These are phyloP conservation scores for Solenodon paradoxus DNA, from an alignment of 2,113 vertebrate genomes.

Conservation along the genomic window DNA sequence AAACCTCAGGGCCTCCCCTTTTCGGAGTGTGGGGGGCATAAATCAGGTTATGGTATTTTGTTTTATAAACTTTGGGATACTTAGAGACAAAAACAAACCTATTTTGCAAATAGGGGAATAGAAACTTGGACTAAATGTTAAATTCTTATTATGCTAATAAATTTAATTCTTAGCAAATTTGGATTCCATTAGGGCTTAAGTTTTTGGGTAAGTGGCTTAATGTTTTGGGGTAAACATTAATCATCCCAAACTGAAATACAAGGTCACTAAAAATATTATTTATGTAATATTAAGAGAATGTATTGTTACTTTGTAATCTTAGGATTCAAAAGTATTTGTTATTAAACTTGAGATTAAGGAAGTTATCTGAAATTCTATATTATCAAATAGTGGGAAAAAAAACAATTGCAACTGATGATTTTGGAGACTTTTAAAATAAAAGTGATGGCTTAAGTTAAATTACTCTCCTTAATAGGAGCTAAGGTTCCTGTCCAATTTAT, in stretches of 20 bases:
- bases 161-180: slow-evolving; percentile 15
- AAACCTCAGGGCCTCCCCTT: background rate
- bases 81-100: background rate
- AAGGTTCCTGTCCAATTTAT: background rate
- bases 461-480: background rate
- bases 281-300: background rate
- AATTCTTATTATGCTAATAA: background rate
- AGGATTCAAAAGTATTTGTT: slow-evolving; percentile 20
- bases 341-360: background rate
- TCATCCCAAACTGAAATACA: background rate
- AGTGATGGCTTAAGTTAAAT: background rate
- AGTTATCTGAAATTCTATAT: background rate
- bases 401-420: background rate
- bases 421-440: background rate
- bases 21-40: background rate
- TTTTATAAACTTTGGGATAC: background rate
- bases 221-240: background rate
- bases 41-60: background rate
- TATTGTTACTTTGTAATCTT: background rate
- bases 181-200: background rate
- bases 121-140: background rate
- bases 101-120: background rate
- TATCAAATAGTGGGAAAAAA: background rate
- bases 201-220: background rate
- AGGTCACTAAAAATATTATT: background rate